Base-by-base conservation (phyloP, 2,113 vertebrate genomes). In the Ailurus styani region DNA sequence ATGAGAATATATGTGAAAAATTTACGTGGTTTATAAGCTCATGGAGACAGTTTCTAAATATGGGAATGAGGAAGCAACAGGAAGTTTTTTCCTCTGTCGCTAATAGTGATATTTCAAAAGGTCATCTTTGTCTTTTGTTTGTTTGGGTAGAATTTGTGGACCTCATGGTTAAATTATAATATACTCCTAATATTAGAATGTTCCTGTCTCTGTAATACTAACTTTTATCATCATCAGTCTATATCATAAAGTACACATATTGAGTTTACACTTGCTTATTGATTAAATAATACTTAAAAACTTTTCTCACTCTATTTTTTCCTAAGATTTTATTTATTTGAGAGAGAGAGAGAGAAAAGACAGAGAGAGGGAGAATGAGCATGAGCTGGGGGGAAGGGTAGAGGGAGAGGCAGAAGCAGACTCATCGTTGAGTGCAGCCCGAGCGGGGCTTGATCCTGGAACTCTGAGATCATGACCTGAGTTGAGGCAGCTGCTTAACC, bases 71-170 rank as follows among this genome's bases (percentile, higher is more conserved):
- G 1, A 18, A 34, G 14, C 34, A 97, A 25, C 13, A 77, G 47
- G 37, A 93, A 93, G 17, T 68, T 75, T 91, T 92, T 87, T 68
- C n/a, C 34, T 68, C 29, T 78, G 15, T 47, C 54, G 31, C 70
- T 45, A 25, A 60, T 55, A 40, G n/a, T 90, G 18, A 62, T 93
- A 57, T 57, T 95, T 95, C 66, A 70, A 47, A 96, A 90, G 27
- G 66, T 83, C 17, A 62, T 68, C n/a, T 92, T 92, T 95, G 5
- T 91, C 29, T 92, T 72, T 77, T 52, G 31, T 72, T 77, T 52
- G 31, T 87, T 93, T 87, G 83, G 90, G 29, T 88, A 68, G 62
- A 7, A 85, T 91, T 95, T 96, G 70, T 91, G 62, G 70, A 42
- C 18, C 23, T 96, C 40, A 17, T 18, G 50, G 6, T 62, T 89